Evolutionary conservation across 2,888 invertebrate genomes (phyloP).

Genomic region (Netelia inedita): DNA sequence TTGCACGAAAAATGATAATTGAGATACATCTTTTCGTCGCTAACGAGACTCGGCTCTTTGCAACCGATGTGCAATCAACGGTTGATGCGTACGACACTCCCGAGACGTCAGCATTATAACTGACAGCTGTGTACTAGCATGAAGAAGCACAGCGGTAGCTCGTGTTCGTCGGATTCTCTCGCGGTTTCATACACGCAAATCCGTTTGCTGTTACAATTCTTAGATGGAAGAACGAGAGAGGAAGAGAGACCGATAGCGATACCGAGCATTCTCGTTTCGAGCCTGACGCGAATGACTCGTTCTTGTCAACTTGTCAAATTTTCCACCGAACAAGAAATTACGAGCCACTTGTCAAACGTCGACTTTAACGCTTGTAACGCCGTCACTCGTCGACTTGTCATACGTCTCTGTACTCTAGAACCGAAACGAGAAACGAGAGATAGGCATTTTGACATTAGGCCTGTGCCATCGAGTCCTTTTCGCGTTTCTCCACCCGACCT

Average conservation of each 20-base stretch:
- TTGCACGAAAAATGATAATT: conserved; percentile 24
- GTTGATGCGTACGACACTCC: conserved; percentile 8
- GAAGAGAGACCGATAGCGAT: conserved; percentile 1
- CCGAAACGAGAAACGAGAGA: conserved; percentile 1
- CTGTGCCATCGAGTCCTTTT: not conserved
- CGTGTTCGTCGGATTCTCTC: conserved; percentile 1
- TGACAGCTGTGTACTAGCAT: not conserved
- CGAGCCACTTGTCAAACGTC: conserved; percentile 28
- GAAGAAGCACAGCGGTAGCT: not conserved
- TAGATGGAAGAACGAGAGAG: not conserved
- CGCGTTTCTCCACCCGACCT: not conserved
- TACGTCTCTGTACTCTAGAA: not conserved
- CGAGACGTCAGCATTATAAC: conserved; percentile 16
- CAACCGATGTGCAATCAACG: conserved; percentile 15
- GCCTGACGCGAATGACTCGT: conserved; percentile 40
- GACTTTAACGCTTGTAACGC: conserved; percentile 18
- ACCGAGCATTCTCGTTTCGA: not conserved
- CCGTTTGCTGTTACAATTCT: conserved; percentile 35
- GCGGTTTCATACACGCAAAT: conserved; percentile 19
- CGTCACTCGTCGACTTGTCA: conserved; percentile 37
- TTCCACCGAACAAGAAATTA: conserved; percentile 27
- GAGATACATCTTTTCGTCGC: not conserved
- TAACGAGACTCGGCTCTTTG: conserved; percentile 29
- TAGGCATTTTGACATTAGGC: conserved; percentile 12
- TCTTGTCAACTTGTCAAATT: conserved; percentile 44